Conservation (phyloP, 2,797 vertebrate species). For the Nasua narica region DNA sequence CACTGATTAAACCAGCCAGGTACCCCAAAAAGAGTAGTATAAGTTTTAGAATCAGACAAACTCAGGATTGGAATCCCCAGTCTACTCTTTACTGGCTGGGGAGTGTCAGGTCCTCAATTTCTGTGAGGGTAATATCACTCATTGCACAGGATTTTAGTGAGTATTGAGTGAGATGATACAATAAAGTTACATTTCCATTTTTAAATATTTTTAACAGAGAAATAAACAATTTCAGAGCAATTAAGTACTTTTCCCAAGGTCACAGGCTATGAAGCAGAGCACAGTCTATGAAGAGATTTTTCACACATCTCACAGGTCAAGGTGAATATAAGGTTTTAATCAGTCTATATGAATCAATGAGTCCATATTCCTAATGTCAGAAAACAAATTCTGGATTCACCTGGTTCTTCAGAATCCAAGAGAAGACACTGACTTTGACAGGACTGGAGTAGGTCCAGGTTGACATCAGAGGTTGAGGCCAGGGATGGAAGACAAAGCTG, state of each 20-base stretch:
- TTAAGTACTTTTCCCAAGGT: background rate
- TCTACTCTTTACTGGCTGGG: background rate
- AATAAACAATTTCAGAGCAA: background rate
- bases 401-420: background rate
- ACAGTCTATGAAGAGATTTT: background rate
- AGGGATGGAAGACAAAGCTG: background rate
- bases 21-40: background rate
- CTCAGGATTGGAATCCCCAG: background rate
- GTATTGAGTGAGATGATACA: background rate
- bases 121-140: background rate
- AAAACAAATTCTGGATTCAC: background rate
- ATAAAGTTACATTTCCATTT: background rate
- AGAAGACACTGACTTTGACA: background rate
- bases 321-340: background rate
- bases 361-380: background rate
- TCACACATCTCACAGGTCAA: background rate
- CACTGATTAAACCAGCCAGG: background rate
- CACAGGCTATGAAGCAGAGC: background rate
- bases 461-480: too few species aligned
- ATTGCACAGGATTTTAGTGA: background rate
- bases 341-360: background rate
- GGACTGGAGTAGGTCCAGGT: background rate
- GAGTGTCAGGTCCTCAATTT: background rate
- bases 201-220: background rate
- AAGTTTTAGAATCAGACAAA: background rate